These are phyloP conservation scores for Osmerus eperlanus DNA, from an alignment of 2,113 vertebrate genomes.

Conservation along the genomic window DNA sequence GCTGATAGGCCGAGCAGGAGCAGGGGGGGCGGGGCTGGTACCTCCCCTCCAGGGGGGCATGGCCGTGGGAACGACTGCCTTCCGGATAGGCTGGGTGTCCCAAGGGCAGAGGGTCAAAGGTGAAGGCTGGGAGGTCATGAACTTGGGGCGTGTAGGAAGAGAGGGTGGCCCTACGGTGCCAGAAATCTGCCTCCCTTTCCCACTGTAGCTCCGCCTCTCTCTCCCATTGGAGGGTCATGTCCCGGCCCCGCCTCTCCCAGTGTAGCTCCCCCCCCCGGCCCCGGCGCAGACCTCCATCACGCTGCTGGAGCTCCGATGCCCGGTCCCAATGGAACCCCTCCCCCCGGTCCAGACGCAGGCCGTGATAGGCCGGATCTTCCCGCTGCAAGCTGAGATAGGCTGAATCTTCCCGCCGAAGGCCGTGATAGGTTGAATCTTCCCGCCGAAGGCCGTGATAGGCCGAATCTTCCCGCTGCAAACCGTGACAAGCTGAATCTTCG, in stretches of 20 bases:
- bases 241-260: conserved; percentile 60
- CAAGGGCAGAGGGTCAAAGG: conserved; percentile 72
- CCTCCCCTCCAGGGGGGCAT: conserved; percentile 76
- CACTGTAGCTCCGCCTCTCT: conserved; percentile 73
- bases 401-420: conserved; percentile 63
- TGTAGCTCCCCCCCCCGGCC: conserved; percentile 54
- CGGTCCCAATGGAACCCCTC: conserved; percentile 70
- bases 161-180: conserved; percentile 69
- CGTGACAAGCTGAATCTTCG: conserved; percentile 72
- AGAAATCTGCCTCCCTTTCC: conserved; percentile 74
- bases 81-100: conserved; percentile 73
- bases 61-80: conserved; percentile 63
- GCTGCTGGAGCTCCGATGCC: conserved; percentile 70
- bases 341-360: conserved; percentile 69
- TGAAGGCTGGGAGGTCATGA: conserved; percentile 70
- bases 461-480: conserved; percentile 61
- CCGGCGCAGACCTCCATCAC: conserved; percentile 62
- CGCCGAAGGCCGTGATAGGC: conserved; percentile 73
- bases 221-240: conserved; percentile 75
- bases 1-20: conserved; percentile 72
- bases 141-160: conserved; percentile 68
- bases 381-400: conserved; percentile 57
- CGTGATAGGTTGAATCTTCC: conserved; percentile 73
- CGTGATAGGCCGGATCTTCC: conserved; percentile 73
- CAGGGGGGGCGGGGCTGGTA: conserved; percentile 56